Evolutionary conservation across 1,140 invertebrate species (phyloP).

Genomic region (Heliconius hewitsoni): DNA sequence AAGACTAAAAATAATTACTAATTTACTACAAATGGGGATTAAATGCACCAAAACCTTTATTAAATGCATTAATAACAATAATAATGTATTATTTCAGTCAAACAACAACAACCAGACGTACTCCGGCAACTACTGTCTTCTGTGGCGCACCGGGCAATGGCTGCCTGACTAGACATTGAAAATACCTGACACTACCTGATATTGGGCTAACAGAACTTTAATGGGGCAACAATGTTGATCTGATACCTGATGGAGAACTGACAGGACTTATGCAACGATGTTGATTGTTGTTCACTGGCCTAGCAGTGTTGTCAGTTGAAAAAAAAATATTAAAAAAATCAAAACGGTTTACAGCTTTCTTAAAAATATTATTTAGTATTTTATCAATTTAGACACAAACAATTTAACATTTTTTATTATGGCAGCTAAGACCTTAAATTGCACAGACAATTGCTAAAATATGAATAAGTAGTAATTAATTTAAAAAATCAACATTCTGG

Average conservation of each 20-base stretch:
- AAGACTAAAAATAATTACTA: too few species aligned
- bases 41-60: too few species aligned
- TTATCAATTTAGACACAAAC: too few species aligned
- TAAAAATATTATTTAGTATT: too few species aligned
- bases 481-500: neutral
- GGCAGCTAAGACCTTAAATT: neutral
- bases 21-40: too few species aligned
- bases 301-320: slow-evolving; percentile 2
- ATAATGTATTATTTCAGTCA: slow-evolving; percentile 37
- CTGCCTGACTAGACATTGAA: slow-evolving; percentile 79
- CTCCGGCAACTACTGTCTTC: slow-evolving; percentile 85
- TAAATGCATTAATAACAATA: too few species aligned
- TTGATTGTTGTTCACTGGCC: neutral
- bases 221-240: neutral
- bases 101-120: slow-evolving; percentile 42
- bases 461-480: neutral
- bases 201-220: neutral
- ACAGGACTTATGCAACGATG: neutral
- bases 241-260: neutral
- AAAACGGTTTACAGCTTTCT: too few species aligned
- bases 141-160: slow-evolving; percentile 89
- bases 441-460: neutral
- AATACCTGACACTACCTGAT: neutral
- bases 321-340: neutral
- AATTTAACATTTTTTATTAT: neutral